These are phyloP conservation scores for Ips nitidus DNA, from an alignment of 1,140 invertebrate genomes.

Conservation along the genomic window DNA sequence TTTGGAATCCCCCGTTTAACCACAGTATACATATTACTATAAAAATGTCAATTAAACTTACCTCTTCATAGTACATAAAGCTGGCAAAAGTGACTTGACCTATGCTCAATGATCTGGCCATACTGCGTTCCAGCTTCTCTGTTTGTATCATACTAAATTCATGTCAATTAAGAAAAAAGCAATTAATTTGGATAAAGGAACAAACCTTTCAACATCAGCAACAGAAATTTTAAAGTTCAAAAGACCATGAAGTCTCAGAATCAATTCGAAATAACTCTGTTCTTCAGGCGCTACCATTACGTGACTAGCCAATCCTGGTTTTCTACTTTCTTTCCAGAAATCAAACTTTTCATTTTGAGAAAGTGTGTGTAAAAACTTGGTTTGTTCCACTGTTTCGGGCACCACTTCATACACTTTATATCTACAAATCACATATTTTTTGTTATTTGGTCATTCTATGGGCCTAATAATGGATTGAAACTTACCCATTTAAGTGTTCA, in stretches of 20 bases:
- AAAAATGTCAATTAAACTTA: neutral
- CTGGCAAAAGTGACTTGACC: slow-evolving; percentile 8
- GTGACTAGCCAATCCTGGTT: slow-evolving; percentile 17
- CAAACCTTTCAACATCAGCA: slow-evolving; percentile 36
- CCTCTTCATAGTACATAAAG: slow-evolving; percentile 16
- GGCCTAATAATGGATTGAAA: too few species aligned
- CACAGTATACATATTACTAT: too few species aligned
- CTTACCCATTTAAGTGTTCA: too few species aligned
- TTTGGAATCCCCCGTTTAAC: too few species aligned
- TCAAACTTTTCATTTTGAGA: slow-evolving; percentile 20
- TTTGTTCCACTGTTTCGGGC: slow-evolving; percentile 12
- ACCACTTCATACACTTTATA: slow-evolving; percentile 33
- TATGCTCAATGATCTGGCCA: slow-evolving; percentile 1
- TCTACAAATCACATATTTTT: neutral
- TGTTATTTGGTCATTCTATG: too few species aligned
- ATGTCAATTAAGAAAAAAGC: too few species aligned
- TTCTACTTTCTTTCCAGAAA: slow-evolving; percentile 28
- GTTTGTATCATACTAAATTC: slow-evolving; percentile 18
- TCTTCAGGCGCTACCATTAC: slow-evolving; percentile 38
- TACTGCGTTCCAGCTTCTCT: slow-evolving; percentile 20
- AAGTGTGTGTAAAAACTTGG: slow-evolving; percentile 1
- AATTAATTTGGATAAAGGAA: too few species aligned
- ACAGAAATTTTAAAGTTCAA: slow-evolving; percentile 29
- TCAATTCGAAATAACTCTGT: slow-evolving; percentile 28
- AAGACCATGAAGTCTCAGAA: slow-evolving; percentile 21